Conservation (phyloP, 1,140 invertebrate species). For the Euwallacea fornicatus region DNA sequence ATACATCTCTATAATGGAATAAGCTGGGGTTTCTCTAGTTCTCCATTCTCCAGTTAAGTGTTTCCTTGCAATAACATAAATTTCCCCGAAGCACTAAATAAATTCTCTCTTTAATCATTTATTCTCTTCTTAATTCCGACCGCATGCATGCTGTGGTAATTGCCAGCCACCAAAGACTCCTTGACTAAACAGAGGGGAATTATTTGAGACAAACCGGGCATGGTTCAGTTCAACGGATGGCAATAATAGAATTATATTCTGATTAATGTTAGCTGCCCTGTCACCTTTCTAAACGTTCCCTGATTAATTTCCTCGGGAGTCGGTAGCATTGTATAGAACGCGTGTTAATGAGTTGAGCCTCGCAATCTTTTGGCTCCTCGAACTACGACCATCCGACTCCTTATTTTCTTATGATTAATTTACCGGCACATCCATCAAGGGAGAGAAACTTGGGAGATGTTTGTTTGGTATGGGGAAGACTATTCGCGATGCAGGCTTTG, state of each 20-base stretch:
- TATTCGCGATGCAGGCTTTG: background rate
- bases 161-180: background rate
- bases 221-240: slow-evolving; percentile 23
- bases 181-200: slow-evolving; percentile 20
- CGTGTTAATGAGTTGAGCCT: slow-evolving; percentile 37
- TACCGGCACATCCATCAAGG: slow-evolving; percentile 33
- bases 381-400: slow-evolving; percentile 22
- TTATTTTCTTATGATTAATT: slow-evolving; percentile 38
- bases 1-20: background rate
- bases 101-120: too few species aligned
- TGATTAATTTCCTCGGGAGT: slow-evolving; percentile 38
- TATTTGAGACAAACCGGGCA: slow-evolving; percentile 25
- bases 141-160: too few species aligned
- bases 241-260: slow-evolving; percentile 41
- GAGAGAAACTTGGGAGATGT: slow-evolving; percentile 12
- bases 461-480: slow-evolving; percentile 13
- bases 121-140: too few species aligned
- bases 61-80: background rate
- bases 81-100: background rate
- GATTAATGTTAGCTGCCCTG: slow-evolving; percentile 39
- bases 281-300: slow-evolving; percentile 37
- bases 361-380: slow-evolving; percentile 33
- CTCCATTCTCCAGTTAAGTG: background rate
- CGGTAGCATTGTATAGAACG: slow-evolving; percentile 37
- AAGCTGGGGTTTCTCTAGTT: background rate